phyloP scores from a whole-genome alignment of 2,797 vertebrate genomes.

The Sebastes paucispinis region DNA sequence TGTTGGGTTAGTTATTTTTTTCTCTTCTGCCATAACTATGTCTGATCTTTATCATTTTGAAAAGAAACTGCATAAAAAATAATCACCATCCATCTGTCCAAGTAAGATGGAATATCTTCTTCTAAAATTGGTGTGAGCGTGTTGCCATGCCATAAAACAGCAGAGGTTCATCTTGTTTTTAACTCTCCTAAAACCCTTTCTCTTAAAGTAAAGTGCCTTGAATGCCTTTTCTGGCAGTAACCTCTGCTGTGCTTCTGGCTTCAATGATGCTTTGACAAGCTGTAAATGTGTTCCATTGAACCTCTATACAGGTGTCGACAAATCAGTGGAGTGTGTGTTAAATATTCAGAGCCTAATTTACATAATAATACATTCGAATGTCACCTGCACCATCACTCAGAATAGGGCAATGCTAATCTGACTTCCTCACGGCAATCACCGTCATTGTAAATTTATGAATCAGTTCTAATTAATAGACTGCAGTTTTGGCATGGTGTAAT shows the following conservation, averaged over 20 bases:
- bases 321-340: constrained; percentile 38
- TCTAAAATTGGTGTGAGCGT: neutral
- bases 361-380: constrained; percentile 54
- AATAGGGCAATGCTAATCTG: constrained; percentile 34
- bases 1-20: neutral
- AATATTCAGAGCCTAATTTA: constrained; percentile 50
- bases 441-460: constrained; percentile 51
- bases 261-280: constrained; percentile 28
- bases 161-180: neutral
- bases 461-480: constrained; percentile 44
- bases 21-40: neutral
- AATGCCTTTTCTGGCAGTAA: constrained; percentile 6
- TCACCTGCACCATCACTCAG: constrained; percentile 51
- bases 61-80: neutral
- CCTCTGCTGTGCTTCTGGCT: constrained; percentile 14
- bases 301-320: constrained; percentile 34
- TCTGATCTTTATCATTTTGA: neutral
- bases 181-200: neutral
- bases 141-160: neutral
- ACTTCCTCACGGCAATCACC: constrained; percentile 51
- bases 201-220: neutral
- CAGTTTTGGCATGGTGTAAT: constrained; percentile 16
- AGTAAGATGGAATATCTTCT: neutral
- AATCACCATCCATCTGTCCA: neutral
- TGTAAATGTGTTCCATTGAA: constrained; percentile 42